Evolutionary conservation across 2,113 vertebrate species (phyloP).

Genomic region (Chaenogobius annularis): DNA sequence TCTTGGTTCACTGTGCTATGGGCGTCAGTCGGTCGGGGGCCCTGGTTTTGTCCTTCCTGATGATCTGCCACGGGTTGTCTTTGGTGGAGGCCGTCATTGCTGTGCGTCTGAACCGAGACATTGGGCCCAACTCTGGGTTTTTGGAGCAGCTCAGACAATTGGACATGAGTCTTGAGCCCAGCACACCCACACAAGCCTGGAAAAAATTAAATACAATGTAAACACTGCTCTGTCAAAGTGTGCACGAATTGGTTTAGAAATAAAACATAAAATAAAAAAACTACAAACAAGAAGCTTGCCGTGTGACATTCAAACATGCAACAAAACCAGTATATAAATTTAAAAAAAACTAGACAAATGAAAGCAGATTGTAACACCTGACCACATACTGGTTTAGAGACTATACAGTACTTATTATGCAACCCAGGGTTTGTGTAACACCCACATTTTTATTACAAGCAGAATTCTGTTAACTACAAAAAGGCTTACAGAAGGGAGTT

Average conservation of each 20-base stretch:
- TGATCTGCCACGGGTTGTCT: constrained; percentile 79
- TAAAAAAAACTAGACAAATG: constrained; percentile 42
- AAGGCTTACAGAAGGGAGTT: neutral
- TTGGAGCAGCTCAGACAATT: constrained; percentile 83
- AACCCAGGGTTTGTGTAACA: neutral
- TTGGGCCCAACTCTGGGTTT: constrained; percentile 84
- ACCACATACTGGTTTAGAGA: constrained; percentile 25
- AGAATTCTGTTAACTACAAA: neutral
- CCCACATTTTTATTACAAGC: neutral
- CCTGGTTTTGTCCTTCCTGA: constrained; percentile 82
- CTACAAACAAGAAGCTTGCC: neutral
- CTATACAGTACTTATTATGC: neutral
- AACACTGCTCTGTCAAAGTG: neutral
- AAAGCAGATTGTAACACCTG: constrained; percentile 22
- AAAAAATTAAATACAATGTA: too few species aligned
- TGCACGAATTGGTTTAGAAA: neutral
- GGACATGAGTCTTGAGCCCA: constrained; percentile 64
- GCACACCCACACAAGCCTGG: too few species aligned
- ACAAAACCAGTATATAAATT: constrained; percentile 2
- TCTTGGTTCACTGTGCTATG: constrained; percentile 86
- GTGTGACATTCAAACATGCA: neutral
- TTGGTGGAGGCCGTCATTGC: constrained; percentile 80
- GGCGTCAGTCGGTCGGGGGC: constrained; percentile 83
- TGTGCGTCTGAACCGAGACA: constrained; percentile 76
- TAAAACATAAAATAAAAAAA: neutral